Conservation (phyloP, 2,888 invertebrate genomes). For the Chalcis sispes region DNA sequence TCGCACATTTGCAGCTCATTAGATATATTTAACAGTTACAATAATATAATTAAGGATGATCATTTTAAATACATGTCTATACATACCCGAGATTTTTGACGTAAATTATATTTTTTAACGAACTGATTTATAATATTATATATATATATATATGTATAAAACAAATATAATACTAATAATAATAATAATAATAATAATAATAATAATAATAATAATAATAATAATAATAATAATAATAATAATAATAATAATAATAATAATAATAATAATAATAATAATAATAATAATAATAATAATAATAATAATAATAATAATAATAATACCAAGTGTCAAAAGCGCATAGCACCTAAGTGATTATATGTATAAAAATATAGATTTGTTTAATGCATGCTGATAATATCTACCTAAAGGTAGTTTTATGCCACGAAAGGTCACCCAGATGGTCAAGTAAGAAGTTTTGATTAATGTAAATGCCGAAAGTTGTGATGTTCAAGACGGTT, state of each 20-base stretch:
- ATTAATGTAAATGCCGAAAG: conserved; percentile 36
- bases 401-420: conserved; percentile 67
- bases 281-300: too few species aligned
- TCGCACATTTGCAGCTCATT: conserved; percentile 50
- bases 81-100: conserved; percentile 43
- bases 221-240: too few species aligned
- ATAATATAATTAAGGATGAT: conserved; percentile 16
- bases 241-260: too few species aligned
- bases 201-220: too few species aligned
- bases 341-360: conserved; percentile 49
- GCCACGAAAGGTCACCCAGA: conserved; percentile 73
- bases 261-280: too few species aligned
- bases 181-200: too few species aligned
- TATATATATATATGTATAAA: conserved; percentile 25
- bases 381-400: conserved; percentile 52
- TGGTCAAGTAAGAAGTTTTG: conserved; percentile 45
- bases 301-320: too few species aligned
- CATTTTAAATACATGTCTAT: conserved; percentile 31
- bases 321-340: conserved; percentile 53
- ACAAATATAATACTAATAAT: too few species aligned
- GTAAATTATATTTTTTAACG: conserved; percentile 38
- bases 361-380: conserved; percentile 21
- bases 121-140: conserved; percentile 27
- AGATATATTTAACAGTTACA: conserved; percentile 27
- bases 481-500: not conserved